These are phyloP conservation scores for Eulemur rubriventer DNA, from an alignment of 2,797 vertebrate genomes.

Conservation along the genomic window DNA sequence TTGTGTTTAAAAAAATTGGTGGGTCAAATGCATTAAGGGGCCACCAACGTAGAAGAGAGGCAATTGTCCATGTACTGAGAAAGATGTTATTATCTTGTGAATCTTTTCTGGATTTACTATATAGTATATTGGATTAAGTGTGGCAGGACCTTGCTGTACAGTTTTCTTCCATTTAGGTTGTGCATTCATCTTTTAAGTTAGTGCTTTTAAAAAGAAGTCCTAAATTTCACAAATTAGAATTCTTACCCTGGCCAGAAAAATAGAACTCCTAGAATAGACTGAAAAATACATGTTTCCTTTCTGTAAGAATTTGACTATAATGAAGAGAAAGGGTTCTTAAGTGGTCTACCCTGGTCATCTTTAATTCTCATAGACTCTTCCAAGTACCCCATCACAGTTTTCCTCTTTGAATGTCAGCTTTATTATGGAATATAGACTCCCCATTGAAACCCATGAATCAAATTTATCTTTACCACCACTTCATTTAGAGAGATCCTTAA, in stretches of 20 bases:
- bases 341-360: not conserved
- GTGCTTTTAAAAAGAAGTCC: not conserved
- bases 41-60: not conserved
- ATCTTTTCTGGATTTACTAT: not conserved
- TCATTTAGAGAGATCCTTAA: conserved; percentile 23
- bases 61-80: not conserved
- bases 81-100: not conserved
- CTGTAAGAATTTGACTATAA: not conserved
- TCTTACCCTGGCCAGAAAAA: not conserved
- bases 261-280: conserved; percentile 48
- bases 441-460: not conserved
- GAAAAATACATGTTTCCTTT: conserved; percentile 53
- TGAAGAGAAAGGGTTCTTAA: conserved; percentile 9
- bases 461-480: not conserved
- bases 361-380: not conserved
- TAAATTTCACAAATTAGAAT: conserved; percentile 64
- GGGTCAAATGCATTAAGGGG: not conserved
- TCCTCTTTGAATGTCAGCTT: not conserved
- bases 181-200: not conserved
- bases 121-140: not conserved
- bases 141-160: not conserved
- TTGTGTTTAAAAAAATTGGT: not conserved
- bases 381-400: not conserved
- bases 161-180: not conserved
- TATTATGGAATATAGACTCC: not conserved